Percentiles rank a stretch among this genome's conserved stretches.
phyloP scores from a whole-genome alignment of 1,140 invertebrate species.

The Dysdera silvatica region DNA sequence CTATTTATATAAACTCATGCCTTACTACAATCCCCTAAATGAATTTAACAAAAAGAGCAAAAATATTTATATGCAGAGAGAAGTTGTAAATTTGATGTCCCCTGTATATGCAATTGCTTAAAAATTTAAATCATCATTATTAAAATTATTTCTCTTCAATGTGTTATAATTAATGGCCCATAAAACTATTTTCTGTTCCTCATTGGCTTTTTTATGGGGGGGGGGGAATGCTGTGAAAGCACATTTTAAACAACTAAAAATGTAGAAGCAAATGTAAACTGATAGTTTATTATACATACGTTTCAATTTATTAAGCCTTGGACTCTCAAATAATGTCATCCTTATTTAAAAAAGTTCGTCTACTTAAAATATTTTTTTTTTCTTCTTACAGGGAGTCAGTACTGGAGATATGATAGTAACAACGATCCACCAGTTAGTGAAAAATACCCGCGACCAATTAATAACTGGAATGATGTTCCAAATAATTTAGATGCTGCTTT shows the following conservation, averaged over 20 bases:
- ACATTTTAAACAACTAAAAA: not conserved
- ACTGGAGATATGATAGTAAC: slow-evolving; percentile 87
- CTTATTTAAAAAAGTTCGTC: not conserved
- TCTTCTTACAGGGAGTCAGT: slow-evolving; percentile 54
- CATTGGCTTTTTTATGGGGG: not conserved
- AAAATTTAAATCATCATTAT: too few relatives aligned
- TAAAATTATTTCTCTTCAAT: too few relatives aligned
- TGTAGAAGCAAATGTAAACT: not conserved
- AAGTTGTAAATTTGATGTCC: too few relatives aligned
- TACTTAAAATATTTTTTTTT: not conserved
- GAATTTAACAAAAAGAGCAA: too few relatives aligned
- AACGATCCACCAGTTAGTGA: slow-evolving; percentile 74
- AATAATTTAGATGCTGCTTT: slow-evolving; percentile 68
- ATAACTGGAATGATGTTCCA: slow-evolving; percentile 79
- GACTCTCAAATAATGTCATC: not conserved
- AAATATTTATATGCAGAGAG: too few relatives aligned
- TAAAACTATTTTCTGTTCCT: not conserved
- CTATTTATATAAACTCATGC: too few relatives aligned
- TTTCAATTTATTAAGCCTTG: not conserved
- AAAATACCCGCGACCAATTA: slow-evolving; percentile 80
- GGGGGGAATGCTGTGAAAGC: not conserved
- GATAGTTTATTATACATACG: not conserved
- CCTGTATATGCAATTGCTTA: too few relatives aligned
- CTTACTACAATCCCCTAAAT: too few relatives aligned
- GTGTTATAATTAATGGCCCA: too few relatives aligned